A percentile compares a stretch with the other conserved stretches of the same genome.
Evolutionary conservation across 1,140 invertebrate genomes (phyloP).

Genomic region (Proctacanthus coquilletti): DNA sequence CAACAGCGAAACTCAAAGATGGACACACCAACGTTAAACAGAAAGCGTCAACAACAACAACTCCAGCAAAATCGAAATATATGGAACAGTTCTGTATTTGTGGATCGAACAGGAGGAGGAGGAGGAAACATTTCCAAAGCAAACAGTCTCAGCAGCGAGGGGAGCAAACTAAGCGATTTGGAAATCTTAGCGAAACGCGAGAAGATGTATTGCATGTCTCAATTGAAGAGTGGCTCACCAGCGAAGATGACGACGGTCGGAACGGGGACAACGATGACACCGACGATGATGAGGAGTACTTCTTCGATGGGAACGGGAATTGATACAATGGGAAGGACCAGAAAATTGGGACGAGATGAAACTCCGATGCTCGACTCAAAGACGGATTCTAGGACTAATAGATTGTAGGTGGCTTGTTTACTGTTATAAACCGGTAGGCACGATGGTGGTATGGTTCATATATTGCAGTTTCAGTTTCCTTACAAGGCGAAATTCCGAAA

Average conservation of each 20-base stretch:
- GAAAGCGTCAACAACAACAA: conserved; percentile 15
- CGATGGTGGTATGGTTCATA: no score
- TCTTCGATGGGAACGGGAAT: conserved; percentile 18
- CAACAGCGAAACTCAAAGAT: conserved; percentile 33
- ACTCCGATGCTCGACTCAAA: conserved; percentile 2
- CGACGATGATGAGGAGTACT: conserved; percentile 21
- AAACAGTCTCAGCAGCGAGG: conserved; percentile 22
- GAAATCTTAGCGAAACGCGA: conserved; percentile 32
- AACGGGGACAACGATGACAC: conserved; percentile 6
- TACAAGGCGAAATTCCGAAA: conserved; percentile 30
- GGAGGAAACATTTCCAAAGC: conserved; percentile 17
- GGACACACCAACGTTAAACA: conserved; percentile 30
- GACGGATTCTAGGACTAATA: not conserved
- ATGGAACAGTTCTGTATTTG: conserved; percentile 30
- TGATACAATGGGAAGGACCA: conserved; percentile 9
- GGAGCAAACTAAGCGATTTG: conserved; percentile 30
- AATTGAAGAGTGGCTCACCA: conserved; percentile 30
- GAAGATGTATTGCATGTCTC: conserved; percentile 31
- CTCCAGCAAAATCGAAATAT: conserved; percentile 20
- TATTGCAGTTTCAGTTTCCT: conserved; percentile 35
- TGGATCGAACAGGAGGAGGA: conserved; percentile 15
- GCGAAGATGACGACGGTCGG: conserved; percentile 12
- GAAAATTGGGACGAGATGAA: conserved; percentile 12
- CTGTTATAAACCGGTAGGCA: not conserved
- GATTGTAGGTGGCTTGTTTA: conserved; percentile 5